A percentile compares a stretch with the other conserved stretches of the same genome.
phyloP scores from a whole-genome alignment of 2,113 vertebrate genomes.

The Antechinus flavipes region DNA sequence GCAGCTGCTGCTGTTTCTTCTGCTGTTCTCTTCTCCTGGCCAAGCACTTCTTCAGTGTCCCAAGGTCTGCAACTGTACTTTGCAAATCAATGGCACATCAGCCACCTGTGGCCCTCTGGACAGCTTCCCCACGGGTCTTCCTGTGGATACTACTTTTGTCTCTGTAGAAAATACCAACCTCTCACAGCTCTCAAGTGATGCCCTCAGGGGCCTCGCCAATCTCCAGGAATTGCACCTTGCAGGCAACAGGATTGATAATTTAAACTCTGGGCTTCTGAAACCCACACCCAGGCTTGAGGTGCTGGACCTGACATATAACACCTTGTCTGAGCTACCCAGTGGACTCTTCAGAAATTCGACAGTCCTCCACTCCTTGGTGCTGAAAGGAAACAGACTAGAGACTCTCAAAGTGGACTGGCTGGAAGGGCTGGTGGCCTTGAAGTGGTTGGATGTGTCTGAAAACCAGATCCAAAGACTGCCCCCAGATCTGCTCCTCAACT shows the following conservation, averaged over 20 bases:
- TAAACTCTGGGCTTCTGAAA: conserved; percentile 82
- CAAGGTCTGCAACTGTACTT: conserved; percentile 81
- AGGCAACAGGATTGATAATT: conserved; percentile 83
- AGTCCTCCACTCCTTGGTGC: conserved; percentile 83
- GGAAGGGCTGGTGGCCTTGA: conserved; percentile 77
- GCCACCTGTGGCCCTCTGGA: conserved; percentile 79
- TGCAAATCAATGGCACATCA: conserved; percentile 73
- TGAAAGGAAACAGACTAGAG: conserved; percentile 86
- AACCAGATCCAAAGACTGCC: conserved; percentile 83
- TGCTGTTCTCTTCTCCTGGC: background rate
- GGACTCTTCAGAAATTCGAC: conserved; percentile 78
- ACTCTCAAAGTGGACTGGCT: conserved; percentile 78
- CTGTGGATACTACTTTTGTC: conserved; percentile 78
- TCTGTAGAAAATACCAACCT: conserved; percentile 90
- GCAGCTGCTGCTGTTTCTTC: conserved; percentile 1
- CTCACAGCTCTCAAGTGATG: conserved; percentile 69
- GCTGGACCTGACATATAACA: conserved; percentile 89
- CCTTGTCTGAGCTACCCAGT: conserved; percentile 79
- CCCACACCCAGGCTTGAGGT: conserved; percentile 80
- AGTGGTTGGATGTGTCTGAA: conserved; percentile 85
- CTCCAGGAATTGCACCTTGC: conserved; percentile 90
- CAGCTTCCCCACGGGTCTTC: conserved; percentile 82
- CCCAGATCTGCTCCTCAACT: conserved; percentile 68
- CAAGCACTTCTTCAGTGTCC: conserved; percentile 59
- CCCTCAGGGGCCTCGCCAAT: conserved; percentile 76